Percentiles rank a stretch among this genome's conserved stretches.
phyloP scores from a whole-genome alignment of 2,888 invertebrate genomes.

The Drosophila hamatofila region DNA sequence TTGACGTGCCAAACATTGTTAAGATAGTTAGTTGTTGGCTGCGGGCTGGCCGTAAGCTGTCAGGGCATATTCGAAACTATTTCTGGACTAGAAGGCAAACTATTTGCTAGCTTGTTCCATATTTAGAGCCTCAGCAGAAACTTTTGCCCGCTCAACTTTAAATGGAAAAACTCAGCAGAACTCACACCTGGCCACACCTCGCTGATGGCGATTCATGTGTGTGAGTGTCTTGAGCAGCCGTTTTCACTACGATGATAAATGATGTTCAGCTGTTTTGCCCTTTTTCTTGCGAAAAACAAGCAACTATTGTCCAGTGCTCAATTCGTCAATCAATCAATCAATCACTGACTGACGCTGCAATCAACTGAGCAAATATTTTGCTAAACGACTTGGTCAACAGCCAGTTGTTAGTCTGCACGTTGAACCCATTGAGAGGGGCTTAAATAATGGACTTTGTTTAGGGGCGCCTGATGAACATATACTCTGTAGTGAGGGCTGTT shows the following conservation, averaged over 20 bases:
- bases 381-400: constrained; percentile 30
- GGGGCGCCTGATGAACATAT: not conserved
- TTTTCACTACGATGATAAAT: constrained; percentile 46
- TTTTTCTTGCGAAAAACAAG: constrained; percentile 11
- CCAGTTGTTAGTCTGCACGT: constrained; percentile 2
- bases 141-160: constrained; percentile 53
- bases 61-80: constrained; percentile 40
- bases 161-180: constrained; percentile 42
- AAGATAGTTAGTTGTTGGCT: constrained; percentile 52
- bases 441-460: not conserved
- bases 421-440: not conserved
- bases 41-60: constrained; percentile 41
- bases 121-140: constrained; percentile 19
- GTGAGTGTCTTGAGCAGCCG: constrained; percentile 24
- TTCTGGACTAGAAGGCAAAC: constrained; percentile 30
- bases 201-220: constrained; percentile 23
- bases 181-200: constrained; percentile 4
- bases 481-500: not conserved
- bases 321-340: constrained; percentile 40
- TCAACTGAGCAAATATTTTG: constrained; percentile 61
- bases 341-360: constrained; percentile 59
- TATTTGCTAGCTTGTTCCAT: constrained; percentile 43
- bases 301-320: constrained; percentile 29
- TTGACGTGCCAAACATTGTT: constrained; percentile 64
- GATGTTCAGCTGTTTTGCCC: constrained; percentile 19